Evolutionary conservation across 2,113 vertebrate genomes (phyloP).

Genomic region (Choloepus hoffmanni): DNA sequence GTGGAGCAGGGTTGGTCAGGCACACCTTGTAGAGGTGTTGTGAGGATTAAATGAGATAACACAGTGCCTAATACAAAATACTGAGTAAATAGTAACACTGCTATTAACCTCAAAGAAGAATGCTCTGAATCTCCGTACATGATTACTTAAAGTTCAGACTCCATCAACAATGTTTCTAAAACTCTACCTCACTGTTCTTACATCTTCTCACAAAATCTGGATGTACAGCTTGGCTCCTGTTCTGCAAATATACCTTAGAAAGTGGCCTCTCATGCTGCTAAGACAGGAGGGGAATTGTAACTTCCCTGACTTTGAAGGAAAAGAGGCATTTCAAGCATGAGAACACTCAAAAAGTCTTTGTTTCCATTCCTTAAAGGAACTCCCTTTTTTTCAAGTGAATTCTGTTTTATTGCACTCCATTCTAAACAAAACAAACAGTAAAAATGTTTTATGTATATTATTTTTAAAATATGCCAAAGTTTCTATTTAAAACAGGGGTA

Average conservation of each 20-base stretch:
- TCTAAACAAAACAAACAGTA: too few relatives aligned
- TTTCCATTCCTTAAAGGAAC: background rate
- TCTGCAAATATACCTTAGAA: background rate
- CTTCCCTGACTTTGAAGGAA: background rate
- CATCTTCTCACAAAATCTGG: background rate
- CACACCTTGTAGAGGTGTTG: background rate
- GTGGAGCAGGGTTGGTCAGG: background rate
- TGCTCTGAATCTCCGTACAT: background rate
- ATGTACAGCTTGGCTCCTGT: background rate
- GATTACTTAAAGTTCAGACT: background rate
- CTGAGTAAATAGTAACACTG: too few relatives aligned
- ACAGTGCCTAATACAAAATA: background rate
- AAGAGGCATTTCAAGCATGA: background rate
- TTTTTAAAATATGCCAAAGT: too few relatives aligned
- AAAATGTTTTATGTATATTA: too few relatives aligned
- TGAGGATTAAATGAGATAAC: background rate
- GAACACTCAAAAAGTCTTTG: background rate
- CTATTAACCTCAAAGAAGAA: background rate
- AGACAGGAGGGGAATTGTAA: background rate
- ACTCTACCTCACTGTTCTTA: background rate
- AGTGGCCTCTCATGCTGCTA: background rate
- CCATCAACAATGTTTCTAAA: background rate
- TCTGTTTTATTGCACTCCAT: too few relatives aligned
- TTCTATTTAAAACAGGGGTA: too few relatives aligned
- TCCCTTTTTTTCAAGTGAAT: background rate